These are phyloP conservation scores for Odontomyia ornata DNA, from an alignment of 2,888 invertebrate species.

Conservation along the genomic window DNA sequence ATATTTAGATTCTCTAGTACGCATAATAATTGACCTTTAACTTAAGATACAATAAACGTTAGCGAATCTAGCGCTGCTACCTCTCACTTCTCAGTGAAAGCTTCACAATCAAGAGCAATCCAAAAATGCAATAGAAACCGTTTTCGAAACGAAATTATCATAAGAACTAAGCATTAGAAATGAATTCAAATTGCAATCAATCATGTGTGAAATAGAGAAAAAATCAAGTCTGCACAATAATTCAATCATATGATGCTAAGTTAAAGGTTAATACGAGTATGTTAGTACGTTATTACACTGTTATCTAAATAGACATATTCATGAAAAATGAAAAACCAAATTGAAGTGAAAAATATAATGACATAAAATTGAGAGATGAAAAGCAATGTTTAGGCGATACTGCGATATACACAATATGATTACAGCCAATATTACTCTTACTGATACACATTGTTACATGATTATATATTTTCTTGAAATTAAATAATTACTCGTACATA, in stretches of 20 bases:
- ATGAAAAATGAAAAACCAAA: slow-evolving; percentile 7
- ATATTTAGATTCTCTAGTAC: no score
- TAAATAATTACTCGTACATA: not conserved
- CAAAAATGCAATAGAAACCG: no score
- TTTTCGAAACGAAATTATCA: no score
- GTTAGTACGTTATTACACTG: not conserved
- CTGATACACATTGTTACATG: slow-evolving; percentile 5
- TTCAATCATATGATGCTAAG: not conserved
- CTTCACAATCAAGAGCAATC: no score
- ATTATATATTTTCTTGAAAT: slow-evolving; percentile 18
- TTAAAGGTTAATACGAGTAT: slow-evolving; percentile 8
- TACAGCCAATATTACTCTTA: not conserved
- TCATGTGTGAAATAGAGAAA: not conserved
- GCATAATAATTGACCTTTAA: no score
- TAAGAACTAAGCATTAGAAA: no score
- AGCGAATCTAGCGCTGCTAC: no score
- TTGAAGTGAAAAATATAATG: not conserved
- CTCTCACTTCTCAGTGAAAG: no score
- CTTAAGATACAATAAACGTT: no score
- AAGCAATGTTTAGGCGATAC: slow-evolving; percentile 36
- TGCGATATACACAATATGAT: not conserved
- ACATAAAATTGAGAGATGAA: not conserved
- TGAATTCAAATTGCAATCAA: no score
- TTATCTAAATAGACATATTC: not conserved
- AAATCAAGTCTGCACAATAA: slow-evolving; percentile 10